Base-by-base conservation (phyloP, 2,113 vertebrate genomes). In the Odocoileus hemionus region DNA sequence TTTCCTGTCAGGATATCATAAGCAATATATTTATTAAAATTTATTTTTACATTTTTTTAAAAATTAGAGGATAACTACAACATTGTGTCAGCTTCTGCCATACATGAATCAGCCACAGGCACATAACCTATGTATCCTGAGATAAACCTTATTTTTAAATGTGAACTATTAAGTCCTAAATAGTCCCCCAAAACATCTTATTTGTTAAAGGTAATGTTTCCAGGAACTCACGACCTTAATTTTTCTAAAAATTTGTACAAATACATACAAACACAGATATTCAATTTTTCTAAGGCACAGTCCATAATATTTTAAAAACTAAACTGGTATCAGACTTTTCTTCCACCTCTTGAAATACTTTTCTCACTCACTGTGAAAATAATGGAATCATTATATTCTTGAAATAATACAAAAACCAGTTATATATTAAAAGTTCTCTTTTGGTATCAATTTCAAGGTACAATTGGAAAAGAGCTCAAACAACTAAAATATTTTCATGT, bases 131-230 rank as follows among this genome's bases (percentile, higher is more conserved):
- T 86, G 33, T 80, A 82, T 89, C 67, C 58, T 95, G 39, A 89
- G 58, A 79, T 61, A 90, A 89, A 58, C 1, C 15, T 96, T 84
- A 79, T 36, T 84, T 57, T 91, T 89, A 84, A 80, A 80, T 85
- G 47, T 60, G 76, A 90, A 64, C 43, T 50, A 88, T 47, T 94
- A 58, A 95, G 55, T 90, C 39, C 33, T 90, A 93, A 89, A 60
- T 30, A 52, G 82, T 11, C 43, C 43, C 64, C 82, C 67, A 23
- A 91, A 60, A 15, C 57, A 94, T 86, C 33, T 6, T 50, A 43
- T 50, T 89, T 83, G 25, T 74, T 95, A 64, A 96, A 97, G 16
- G 85, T 79, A 79, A 80, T n/a, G 17, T 76, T 87, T 91, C 84
- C 93, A 92, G 30, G 94, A 86, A 79, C 28, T 91, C 26, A 87